phyloP scores from a whole-genome alignment of 2,888 invertebrate species.

The Hemithea aestivaria region DNA sequence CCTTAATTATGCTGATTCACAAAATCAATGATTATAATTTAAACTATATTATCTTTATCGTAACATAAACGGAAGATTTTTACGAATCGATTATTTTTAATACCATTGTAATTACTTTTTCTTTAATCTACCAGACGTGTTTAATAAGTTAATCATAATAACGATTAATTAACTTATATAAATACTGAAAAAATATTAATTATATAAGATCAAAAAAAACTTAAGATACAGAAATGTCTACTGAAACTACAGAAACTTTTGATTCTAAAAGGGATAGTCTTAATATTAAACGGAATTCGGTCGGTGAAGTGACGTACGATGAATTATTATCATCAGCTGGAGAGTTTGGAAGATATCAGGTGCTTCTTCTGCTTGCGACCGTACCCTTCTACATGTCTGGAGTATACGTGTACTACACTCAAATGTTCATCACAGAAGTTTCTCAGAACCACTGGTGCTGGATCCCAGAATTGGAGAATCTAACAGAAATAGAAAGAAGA shows the following conservation, averaged over 20 bases:
- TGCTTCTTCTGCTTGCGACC: conserved; percentile 33
- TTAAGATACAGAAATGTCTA: not conserved
- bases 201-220: not conserved
- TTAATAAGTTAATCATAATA: too few relatives aligned
- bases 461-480: conserved; percentile 34
- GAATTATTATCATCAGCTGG: conserved; percentile 38
- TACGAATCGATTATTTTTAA: too few relatives aligned
- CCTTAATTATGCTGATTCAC: too few relatives aligned
- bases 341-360: conserved; percentile 37
- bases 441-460: conserved; percentile 37
- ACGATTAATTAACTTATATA: too few relatives aligned
- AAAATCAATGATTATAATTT: too few relatives aligned
- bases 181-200: too few relatives aligned
- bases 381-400: conserved; percentile 39
- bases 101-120: too few relatives aligned
- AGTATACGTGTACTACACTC: conserved; percentile 33
- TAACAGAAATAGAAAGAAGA: conserved; percentile 31
- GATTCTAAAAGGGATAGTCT: too few relatives aligned
- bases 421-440: conserved; percentile 35
- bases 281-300: conserved; percentile 7
- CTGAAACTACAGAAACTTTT: not conserved
- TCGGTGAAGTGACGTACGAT: conserved; percentile 32
- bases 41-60: too few relatives aligned
- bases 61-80: too few relatives aligned
- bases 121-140: too few relatives aligned